Evolutionary conservation across 1,140 invertebrate genomes (phyloP), one percentile per base, ranked within the genome.

Genomic region (Oryctes rhinoceros): DNA sequence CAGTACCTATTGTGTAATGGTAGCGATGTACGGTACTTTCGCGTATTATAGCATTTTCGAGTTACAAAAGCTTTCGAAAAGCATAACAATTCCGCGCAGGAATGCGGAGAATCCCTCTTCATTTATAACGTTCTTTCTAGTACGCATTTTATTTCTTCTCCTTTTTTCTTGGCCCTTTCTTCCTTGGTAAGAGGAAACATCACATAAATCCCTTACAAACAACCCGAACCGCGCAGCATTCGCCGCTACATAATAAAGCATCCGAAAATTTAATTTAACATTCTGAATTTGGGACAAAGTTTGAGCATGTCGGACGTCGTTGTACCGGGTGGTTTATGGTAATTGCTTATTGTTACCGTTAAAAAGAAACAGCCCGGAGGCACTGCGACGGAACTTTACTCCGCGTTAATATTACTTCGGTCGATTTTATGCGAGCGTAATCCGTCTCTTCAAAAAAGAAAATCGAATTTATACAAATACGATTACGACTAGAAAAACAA

Each of bases 211-310:
- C 18, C 65, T 24, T 37, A 35, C 65, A 37, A 71, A 71, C 65
- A 71, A 37, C 65, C 24, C 35, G 24, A 30, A 71, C 20, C 13
- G 24, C 20, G 65, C 1, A 35, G 24, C 24, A 71, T 37, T 71
- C 24, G 24, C 65, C 13, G 65, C 35, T 71, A 37, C 65, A 71
- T 71, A 37, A 71, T 71, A 37, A 35, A 71, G 65, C 65, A 37
- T 37, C 20, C 20, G 65, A 71, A 71, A 71, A 71, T 71, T 71
- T 71, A 71, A 71, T 71, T 71, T 71, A 71, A 71, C 18, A 71
- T 71, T 71, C 24, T 71, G 65, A 71, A 35, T 71, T 37, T 24
- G 20, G 65, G 35, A 71, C 65, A 71, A 71, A 37, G 65, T 71
- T 71, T 37, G 65, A 67, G 49, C n/a, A 15, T 53, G 49, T 53